These are phyloP conservation scores for Drosophila picticornis DNA, from an alignment of 2,888 invertebrate genomes.

Conservation along the genomic window DNA sequence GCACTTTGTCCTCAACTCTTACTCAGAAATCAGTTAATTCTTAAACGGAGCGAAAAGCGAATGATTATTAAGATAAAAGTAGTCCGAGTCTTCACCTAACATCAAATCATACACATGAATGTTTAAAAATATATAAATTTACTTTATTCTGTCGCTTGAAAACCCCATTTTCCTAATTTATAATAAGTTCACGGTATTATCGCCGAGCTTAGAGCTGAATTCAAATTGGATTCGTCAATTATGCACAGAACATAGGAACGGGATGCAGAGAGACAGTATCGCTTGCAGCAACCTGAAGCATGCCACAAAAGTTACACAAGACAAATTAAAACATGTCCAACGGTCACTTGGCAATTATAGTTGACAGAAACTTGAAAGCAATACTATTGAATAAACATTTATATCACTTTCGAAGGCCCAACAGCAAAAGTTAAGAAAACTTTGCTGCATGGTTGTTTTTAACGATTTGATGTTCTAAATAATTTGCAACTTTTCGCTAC, in stretches of 20 bases:
- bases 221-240: not conserved
- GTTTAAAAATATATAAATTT: not conserved
- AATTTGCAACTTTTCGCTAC: not conserved
- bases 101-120: not conserved
- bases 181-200: not conserved
- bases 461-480: not conserved
- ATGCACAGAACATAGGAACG: not conserved
- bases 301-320: not conserved
- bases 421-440: not conserved
- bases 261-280: not conserved
- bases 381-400: not conserved
- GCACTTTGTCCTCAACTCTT: not conserved
- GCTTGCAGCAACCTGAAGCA: not conserved
- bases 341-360: not conserved
- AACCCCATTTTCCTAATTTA: not conserved
- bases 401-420: not conserved
- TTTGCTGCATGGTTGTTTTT: not conserved
- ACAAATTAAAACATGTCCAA: not conserved
- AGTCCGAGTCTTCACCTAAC: not conserved
- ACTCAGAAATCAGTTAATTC: slow-evolving; percentile 1
- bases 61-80: slow-evolving; percentile 6
- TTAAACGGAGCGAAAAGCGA: slow-evolving; percentile 18
- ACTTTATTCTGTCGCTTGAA: not conserved
- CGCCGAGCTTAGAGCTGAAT: not conserved
- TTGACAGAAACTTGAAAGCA: not conserved